phyloP scores from a whole-genome alignment of 2,113 vertebrate genomes.

The Formicarius rufipectus region DNA sequence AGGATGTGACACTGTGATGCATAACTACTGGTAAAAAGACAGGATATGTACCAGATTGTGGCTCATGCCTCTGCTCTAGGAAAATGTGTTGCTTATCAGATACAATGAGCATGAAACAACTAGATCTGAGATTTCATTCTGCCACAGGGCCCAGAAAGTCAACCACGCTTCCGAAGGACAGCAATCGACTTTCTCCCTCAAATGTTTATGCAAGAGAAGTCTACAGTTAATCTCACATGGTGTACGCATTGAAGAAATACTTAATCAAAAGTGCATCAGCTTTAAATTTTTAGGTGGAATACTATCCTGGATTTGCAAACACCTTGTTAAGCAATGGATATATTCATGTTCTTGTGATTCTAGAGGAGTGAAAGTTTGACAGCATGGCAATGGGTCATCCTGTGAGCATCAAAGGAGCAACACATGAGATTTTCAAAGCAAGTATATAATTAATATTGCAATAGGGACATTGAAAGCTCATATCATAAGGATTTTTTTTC shows the following conservation, averaged over 20 bases:
- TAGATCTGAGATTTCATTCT: not conserved
- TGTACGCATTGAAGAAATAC: not conserved
- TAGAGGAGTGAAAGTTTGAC: not conserved
- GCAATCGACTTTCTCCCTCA: not conserved
- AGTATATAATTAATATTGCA: not conserved
- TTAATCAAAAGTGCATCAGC: not conserved
- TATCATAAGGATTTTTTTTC: not conserved
- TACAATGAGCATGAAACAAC: not conserved
- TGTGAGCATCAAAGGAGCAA: not conserved
- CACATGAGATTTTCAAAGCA: not conserved
- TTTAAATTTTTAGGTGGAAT: not conserved
- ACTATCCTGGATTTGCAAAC: not conserved
- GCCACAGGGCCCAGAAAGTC: not conserved
- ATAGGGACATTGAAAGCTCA: not conserved
- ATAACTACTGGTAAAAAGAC: not conserved
- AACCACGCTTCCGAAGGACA: not conserved
- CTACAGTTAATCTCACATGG: not conserved
- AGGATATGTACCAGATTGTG: not conserved
- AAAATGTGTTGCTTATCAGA: not conserved
- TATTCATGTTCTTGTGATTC: not conserved
- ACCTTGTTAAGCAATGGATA: not conserved
- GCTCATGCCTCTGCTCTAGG: not conserved
- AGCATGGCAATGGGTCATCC: not conserved
- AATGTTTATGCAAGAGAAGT: not conserved
- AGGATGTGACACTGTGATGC: not conserved